Evolutionary conservation across 2,888 invertebrate species (phyloP), one percentile per base, ranked within the genome.

Genomic region (Caenorhabditis sp.): DNA sequence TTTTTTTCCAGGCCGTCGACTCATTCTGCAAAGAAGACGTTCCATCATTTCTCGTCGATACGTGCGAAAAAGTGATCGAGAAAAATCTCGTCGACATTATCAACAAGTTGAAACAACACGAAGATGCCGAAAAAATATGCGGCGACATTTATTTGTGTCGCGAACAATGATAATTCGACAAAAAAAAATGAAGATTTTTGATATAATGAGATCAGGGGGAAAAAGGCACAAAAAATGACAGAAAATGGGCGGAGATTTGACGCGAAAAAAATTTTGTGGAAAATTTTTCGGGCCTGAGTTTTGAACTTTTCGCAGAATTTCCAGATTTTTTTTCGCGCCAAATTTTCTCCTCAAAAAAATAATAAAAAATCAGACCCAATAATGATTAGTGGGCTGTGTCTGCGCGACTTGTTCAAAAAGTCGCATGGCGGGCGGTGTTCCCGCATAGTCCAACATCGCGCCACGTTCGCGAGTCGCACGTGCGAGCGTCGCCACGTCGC

Each of bases 351-450:
- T 8, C 37, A 37, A n/a, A n/a, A 51, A 51, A 51, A 6, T 5
- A 51, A 51, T 51, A n/a, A 51, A 51, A 6, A n/a, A 51, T n/a
- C n/a, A 76, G 19, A 76, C 76, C 76, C 76, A 76, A 69, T 76
- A 68, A 43, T 76, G 76, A 58, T 67, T 76, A 12, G 67, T 66
- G 23, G 71, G 66, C 57, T 68, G 69, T 23, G 73, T 69, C 49
- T 74, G 66, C 23, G 76, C 62, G 23, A 81, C 66, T 64, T 81
- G 81, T 26, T 80, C 75, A 59, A 80, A 81, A 1, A 81, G 71
- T 1, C 77, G 71, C 81, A 81, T 81, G 21, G 75, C 58, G 2
- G 81, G 77, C 2, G 80, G 77, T 1, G 80, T 78, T 37, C 80
- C 81, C 10, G 81, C 75, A 50, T 79, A 79, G 61, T 79, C 79